Evolutionary conservation across 2,888 invertebrate genomes (phyloP).

Genomic region (Apocheima hispidaria): DNA sequence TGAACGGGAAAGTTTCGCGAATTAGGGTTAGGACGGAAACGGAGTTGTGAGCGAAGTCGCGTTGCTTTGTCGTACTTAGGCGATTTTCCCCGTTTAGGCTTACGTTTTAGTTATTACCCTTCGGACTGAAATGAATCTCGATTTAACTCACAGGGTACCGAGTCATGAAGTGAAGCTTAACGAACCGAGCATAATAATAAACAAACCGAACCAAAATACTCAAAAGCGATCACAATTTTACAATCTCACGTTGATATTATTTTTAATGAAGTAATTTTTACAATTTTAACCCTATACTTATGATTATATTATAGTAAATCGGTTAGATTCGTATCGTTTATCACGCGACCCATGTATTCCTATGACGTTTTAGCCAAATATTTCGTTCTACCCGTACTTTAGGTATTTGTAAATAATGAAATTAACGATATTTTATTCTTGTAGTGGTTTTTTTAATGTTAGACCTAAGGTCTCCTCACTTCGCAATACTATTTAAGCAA

Average conservation of each 20-base stretch:
- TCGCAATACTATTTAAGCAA: slow-evolving; percentile 84
- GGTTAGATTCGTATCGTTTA: slow-evolving; percentile 64
- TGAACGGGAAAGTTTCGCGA: slow-evolving; percentile 56
- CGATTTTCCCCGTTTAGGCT: slow-evolving; percentile 56
- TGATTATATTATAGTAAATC: slow-evolving; percentile 54
- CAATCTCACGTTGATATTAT: slow-evolving; percentile 64
- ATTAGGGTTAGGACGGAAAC: slow-evolving; percentile 45
- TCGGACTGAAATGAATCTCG: slow-evolving; percentile 71
- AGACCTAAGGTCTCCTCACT: slow-evolving; percentile 82
- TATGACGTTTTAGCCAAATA: slow-evolving; percentile 84
- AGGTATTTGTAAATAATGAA: slow-evolving; percentile 80
- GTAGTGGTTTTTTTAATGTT: slow-evolving; percentile 77
- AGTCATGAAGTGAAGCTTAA: slow-evolving; percentile 61
- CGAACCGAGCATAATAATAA: slow-evolving; percentile 68
- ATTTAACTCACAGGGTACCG: slow-evolving; percentile 79
- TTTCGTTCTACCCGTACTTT: slow-evolving; percentile 77
- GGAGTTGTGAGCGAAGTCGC: slow-evolving; percentile 47
- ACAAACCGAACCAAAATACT: slow-evolving; percentile 74
- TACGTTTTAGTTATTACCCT: slow-evolving; percentile 51
- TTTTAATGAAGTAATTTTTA: slow-evolving; percentile 47
- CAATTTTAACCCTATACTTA: slow-evolving; percentile 49
- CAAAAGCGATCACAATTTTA: slow-evolving; percentile 75
- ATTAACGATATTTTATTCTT: slow-evolving; percentile 71
- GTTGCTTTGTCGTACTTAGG: slow-evolving; percentile 60
- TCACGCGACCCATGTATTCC: slow-evolving; percentile 73